Conservation (phyloP, 2,113 vertebrate species). For the Solea solea region DNA sequence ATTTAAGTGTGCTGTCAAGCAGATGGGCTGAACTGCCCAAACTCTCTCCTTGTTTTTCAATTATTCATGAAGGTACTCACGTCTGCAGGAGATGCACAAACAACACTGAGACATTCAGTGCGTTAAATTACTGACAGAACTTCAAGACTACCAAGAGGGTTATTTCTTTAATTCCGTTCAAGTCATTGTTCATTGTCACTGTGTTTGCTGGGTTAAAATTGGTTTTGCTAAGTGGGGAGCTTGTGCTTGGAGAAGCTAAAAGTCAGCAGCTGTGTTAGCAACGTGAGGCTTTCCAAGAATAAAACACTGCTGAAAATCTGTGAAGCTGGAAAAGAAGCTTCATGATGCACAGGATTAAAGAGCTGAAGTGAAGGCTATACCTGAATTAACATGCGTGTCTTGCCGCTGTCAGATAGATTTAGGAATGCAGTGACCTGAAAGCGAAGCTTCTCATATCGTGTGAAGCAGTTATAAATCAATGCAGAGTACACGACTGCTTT, state of each 20-base stretch:
- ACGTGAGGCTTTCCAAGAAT: not conserved
- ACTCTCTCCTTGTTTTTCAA: constrained; percentile 37
- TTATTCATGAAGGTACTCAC: constrained; percentile 56
- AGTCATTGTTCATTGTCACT: constrained; percentile 36
- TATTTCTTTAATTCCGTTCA: constrained; percentile 38
- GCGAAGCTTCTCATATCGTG: not conserved
- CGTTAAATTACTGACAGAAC: constrained; percentile 59
- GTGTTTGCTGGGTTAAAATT: constrained; percentile 1
- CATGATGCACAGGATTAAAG: not conserved
- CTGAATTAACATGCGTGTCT: not conserved
- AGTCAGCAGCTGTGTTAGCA: not conserved
- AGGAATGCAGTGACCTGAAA: not conserved
- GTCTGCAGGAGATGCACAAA: constrained; percentile 39
- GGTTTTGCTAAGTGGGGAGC: not conserved
- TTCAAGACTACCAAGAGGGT: constrained; percentile 34
- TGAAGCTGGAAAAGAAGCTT: not conserved
- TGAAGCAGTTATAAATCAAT: too few species aligned
- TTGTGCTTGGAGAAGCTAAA: not conserved
- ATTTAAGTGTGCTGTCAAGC: constrained; percentile 39
- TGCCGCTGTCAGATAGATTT: not conserved
- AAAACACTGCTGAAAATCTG: not conserved
- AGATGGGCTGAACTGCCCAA: constrained; percentile 27
- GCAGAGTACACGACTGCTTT: not conserved
- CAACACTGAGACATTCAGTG: constrained; percentile 27
- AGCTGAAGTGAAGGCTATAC: not conserved